Base-by-base conservation (phyloP, 2,113 vertebrate species). In the Amazona guildingii region DNA sequence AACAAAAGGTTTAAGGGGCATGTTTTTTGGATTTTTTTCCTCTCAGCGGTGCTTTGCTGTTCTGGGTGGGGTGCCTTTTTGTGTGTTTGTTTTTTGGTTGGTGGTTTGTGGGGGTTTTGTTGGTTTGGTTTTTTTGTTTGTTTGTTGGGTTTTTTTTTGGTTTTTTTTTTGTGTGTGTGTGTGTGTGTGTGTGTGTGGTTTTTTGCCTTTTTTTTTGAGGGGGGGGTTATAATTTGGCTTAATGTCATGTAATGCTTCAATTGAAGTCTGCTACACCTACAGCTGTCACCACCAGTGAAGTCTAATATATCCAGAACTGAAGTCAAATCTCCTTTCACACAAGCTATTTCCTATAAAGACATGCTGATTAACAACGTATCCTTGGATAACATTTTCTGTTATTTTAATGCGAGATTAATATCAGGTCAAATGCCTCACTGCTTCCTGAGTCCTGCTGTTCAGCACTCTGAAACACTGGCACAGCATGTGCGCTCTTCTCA, bases 361-460 rank as follows among this genome's bases (percentile, higher is more conserved):
- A 73, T 63, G 59, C 70, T 83, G 54, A 88, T 88, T 90, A 95
- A 83, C 92, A 94, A 54, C 29, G 63, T 86, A 77, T 75, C 86
- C 83, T 81, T 83, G 76, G 91, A 96, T 54, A 55, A 51, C 61
- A 86, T 92, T 90, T 92, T 83, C 39, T 62, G 23, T 46, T 94
- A 74, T 55, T 94, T 90, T 66, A 64, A 69, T 77, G 41, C 1
- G 0, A 77, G 59, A 91, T 78, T 78, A 88, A 3, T 59, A 81
- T 55, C 61, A 91, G 76, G 64, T 59, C 86, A 92, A 93, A 92
- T 44, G 79, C 54, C 64, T 75, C 74, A 49, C 55, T 90, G 76
- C 23, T 92, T 97, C 92, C 92, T 48, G 86, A 92, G 46, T 51
- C 86, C 86, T 95, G 68, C 92, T 92, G 92, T 39, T 96, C 28